Conservation (phyloP, 2,888 invertebrate genomes). For the Callyntrura guangdongensis region DNA sequence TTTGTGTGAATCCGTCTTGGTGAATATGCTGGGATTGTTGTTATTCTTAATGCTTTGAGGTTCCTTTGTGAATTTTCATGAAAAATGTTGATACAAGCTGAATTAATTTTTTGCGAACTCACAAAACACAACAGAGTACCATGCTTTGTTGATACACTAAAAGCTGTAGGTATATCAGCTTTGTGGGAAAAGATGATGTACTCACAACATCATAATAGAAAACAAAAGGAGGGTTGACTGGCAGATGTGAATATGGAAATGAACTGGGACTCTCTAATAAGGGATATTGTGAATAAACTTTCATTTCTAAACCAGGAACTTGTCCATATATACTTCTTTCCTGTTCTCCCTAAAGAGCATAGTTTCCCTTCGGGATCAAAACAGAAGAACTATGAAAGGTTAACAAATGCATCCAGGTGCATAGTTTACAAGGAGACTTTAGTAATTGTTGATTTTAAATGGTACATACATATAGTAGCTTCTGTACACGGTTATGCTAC, state of each 20-base stretch:
- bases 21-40: background rate
- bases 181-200: background rate
- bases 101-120: conserved; percentile 31
- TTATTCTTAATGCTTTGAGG: conserved; percentile 1
- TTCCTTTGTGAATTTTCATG: conserved; percentile 24
- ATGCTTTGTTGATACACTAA: background rate
- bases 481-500: background rate
- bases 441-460: too few relatives aligned
- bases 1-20: conserved; percentile 1
- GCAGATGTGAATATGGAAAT: conserved; percentile 24
- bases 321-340: background rate
- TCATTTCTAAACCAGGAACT: conserved; percentile 41
- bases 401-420: too few relatives aligned
- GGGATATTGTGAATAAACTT: conserved; percentile 11
- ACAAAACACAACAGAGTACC: background rate
- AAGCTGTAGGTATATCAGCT: background rate
- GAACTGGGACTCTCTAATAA: conserved; percentile 10
- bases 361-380: conserved; percentile 6
- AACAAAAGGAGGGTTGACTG: background rate
- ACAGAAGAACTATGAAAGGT: conserved; percentile 1
- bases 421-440: too few relatives aligned
- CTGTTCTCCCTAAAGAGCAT: background rate
- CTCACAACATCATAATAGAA: background rate
- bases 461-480: too few relatives aligned
- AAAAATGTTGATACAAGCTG: conserved; percentile 51